phyloP scores from a whole-genome alignment of 64 coral and sea anemone genomes.

The Actinia equina region DNA sequence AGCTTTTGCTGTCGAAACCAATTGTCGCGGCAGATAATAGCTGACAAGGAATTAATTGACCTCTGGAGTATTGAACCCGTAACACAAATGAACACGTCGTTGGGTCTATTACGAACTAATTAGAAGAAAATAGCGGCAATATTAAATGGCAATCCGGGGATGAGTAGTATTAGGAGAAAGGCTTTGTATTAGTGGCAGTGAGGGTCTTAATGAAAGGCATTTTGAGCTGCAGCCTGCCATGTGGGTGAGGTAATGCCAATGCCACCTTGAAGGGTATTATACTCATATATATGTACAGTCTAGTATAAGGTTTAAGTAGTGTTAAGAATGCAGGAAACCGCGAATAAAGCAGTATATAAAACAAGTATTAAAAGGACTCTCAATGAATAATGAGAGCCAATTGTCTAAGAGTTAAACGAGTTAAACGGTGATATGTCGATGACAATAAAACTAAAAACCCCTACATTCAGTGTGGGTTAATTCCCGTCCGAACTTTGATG shows the following conservation, averaged over 20 bases:
- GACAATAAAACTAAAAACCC: background rate
- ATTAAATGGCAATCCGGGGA: background rate
- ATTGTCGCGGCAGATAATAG: background rate
- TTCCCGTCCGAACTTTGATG: background rate
- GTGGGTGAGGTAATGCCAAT: background rate
- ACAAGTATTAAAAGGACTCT: background rate
- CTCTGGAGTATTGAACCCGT: background rate
- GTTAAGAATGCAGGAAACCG: background rate
- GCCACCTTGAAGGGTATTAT: background rate
- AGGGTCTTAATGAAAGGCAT: background rate
- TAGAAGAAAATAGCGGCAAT: constrained; percentile 15
- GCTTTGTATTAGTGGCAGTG: background rate
- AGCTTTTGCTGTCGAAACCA: background rate
- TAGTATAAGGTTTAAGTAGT: background rate
- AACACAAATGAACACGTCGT: constrained; percentile 7
- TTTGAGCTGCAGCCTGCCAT: background rate
- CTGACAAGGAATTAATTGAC: background rate
- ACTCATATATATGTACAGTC: background rate
- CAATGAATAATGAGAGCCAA: background rate
- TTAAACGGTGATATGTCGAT: background rate
- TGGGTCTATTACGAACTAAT: constrained; percentile 13
- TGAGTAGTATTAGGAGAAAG: background rate
- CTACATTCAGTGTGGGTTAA: background rate
- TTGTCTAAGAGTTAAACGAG: background rate
- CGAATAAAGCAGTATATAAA: background rate